Conservation (phyloP, 53 echinoderm and acorn worm species). For the Arbacia lixula region DNA sequence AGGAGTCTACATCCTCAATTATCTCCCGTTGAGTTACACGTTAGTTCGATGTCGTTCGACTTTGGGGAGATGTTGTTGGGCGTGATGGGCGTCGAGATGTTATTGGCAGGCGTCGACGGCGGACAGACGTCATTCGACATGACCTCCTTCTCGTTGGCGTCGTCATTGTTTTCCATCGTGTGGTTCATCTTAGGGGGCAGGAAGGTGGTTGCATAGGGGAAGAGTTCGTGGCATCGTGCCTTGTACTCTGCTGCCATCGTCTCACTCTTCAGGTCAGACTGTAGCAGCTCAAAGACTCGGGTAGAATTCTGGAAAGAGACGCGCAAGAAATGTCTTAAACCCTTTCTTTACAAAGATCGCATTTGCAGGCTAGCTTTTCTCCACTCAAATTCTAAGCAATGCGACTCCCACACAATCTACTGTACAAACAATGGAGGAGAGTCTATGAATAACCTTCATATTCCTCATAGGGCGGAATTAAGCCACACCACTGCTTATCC, state of each 20-base stretch:
- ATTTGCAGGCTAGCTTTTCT: too few species aligned
- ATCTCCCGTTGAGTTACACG: slow-evolving; percentile 51
- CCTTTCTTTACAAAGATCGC: too few species aligned
- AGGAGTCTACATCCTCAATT: too few species aligned
- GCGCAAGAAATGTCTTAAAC: too few species aligned
- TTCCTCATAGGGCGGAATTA: too few species aligned
- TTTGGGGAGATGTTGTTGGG: slow-evolving; percentile 10
- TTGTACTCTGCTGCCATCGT: slow-evolving; percentile 71
- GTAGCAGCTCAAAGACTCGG: slow-evolving; percentile 64
- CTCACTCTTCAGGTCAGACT: slow-evolving; percentile 71
- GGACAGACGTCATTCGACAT: slow-evolving; percentile 5
- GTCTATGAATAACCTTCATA: too few species aligned
- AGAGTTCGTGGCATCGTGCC: slow-evolving; percentile 80
- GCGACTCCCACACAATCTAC: too few species aligned
- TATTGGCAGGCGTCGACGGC: background rate
- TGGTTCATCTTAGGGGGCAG: slow-evolving; percentile 61
- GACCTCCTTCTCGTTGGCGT: slow-evolving; percentile 21
- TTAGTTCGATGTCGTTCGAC: slow-evolving; percentile 18
- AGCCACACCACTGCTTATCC: too few species aligned
- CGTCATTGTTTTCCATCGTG: slow-evolving; percentile 54
- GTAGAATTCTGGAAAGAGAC: slow-evolving; percentile 76
- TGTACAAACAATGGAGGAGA: too few species aligned
- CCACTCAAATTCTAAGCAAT: too few species aligned
- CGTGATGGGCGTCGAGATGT: slow-evolving; percentile 29
- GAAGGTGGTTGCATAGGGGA: slow-evolving; percentile 86